A percentile compares a stretch with the other conserved stretches of the same genome.
Evolutionary conservation across 2,797 vertebrate species (phyloP).

Genomic region (Hybognathus amarus): DNA sequence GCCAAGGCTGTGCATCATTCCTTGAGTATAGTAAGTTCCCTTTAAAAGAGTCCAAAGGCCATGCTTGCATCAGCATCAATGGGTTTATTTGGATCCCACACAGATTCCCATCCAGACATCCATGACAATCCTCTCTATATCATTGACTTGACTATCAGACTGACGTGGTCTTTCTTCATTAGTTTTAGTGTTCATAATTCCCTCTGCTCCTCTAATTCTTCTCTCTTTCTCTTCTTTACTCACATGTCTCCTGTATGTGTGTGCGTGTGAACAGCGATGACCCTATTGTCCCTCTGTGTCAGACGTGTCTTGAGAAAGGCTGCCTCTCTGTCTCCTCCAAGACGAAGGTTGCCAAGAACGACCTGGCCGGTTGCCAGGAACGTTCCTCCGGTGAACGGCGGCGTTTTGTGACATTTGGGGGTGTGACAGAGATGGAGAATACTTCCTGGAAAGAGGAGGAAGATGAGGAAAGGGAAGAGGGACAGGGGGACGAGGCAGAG

Average conservation of each 20-base stretch:
- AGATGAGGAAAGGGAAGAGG: conserved; percentile 67
- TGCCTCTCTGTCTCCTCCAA: conserved; percentile 71
- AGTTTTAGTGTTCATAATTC: conserved; percentile 1
- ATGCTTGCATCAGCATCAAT: conserved; percentile 12
- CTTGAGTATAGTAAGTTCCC: conserved; percentile 16
- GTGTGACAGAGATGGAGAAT: conserved; percentile 91
- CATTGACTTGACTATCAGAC: background rate
- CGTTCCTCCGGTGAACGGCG: conserved; percentile 74
- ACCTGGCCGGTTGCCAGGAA: conserved; percentile 78
- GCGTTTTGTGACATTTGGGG: conserved; percentile 92
- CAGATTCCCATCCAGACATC: background rate
- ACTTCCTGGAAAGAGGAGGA: conserved; percentile 80
- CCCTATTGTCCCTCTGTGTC: conserved; percentile 74
- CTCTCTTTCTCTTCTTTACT: conserved; percentile 25
- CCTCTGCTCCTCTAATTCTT: conserved; percentile 33
- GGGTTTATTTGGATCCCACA: background rate
- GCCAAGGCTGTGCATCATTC: conserved; percentile 19
- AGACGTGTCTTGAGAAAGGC: conserved; percentile 80
- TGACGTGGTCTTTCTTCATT: conserved; percentile 24
- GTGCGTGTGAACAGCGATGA: conserved; percentile 79
- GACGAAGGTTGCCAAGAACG: conserved; percentile 74
- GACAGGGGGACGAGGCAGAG: conserved; percentile 75
- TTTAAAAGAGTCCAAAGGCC: conserved; percentile 9
- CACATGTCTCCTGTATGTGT: conserved; percentile 49
- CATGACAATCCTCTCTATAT: background rate